These are phyloP conservation scores for Drusus annulatus DNA, from an alignment of 1,140 invertebrate genomes.

Conservation along the genomic window DNA sequence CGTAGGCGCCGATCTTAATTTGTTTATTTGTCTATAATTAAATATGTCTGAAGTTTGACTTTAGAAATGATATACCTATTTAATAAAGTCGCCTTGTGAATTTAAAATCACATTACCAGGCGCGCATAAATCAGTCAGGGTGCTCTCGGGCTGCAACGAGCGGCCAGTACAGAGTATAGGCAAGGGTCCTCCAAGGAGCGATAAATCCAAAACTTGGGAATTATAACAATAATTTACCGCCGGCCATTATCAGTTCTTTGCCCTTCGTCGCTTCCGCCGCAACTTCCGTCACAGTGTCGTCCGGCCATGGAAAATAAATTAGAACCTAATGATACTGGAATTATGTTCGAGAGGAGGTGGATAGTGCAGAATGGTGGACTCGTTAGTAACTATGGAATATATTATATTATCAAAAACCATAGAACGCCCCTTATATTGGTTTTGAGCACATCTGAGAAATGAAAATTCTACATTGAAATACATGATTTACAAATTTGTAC, in stretches of 20 bases:
- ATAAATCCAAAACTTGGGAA: conserved; percentile 60
- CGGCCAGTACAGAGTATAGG: conserved; percentile 14
- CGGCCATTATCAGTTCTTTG: conserved; percentile 60
- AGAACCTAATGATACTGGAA: neutral
- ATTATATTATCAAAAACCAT: too few species aligned
- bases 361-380: too few species aligned
- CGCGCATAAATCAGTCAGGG: conserved; percentile 57
- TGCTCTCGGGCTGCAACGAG: conserved; percentile 11
- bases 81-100: conserved; percentile 32
- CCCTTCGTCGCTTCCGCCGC: conserved; percentile 54
- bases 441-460: too few species aligned
- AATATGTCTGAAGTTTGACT: too few species aligned
- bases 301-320: conserved; percentile 18
- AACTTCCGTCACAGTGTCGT: conserved; percentile 37
- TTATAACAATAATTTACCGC: conserved; percentile 60
- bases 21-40: too few species aligned
- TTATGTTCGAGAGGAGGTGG: neutral
- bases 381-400: too few species aligned
- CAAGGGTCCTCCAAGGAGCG: conserved; percentile 43
- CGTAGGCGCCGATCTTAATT: too few species aligned
- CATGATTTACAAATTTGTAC: too few species aligned
- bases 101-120: conserved; percentile 57
- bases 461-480: too few species aligned
- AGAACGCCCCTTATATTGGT: too few species aligned
- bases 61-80: neutral